Evolutionary conservation across 2,888 invertebrate genomes (phyloP).

Genomic region (Eupithecia inturbata): DNA sequence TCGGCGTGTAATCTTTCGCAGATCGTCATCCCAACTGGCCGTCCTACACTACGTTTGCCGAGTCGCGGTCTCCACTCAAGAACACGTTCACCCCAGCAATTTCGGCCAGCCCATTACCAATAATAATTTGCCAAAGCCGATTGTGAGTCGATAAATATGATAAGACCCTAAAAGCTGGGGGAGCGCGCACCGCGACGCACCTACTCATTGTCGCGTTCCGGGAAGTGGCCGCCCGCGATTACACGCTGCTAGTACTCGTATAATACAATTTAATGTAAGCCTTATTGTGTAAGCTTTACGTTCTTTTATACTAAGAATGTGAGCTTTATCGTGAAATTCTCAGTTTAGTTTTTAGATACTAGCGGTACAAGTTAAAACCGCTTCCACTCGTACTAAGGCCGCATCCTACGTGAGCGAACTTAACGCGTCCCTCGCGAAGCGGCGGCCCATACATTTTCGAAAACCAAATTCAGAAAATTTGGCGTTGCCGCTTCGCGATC

Average conservation of each 20-base stretch:
- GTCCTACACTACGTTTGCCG: too few species aligned
- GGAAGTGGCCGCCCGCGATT: slow-evolving; percentile 68
- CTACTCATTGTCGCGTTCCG: slow-evolving; percentile 73
- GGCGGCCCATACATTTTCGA: too few species aligned
- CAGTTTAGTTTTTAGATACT: not conserved
- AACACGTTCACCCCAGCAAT: too few species aligned
- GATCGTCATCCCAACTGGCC: too few species aligned
- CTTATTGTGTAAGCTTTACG: not conserved
- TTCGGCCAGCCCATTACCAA: too few species aligned
- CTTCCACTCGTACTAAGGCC: not conserved
- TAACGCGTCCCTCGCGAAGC: too few species aligned
- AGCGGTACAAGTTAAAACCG: not conserved
- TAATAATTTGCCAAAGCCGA: not conserved
- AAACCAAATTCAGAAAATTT: too few species aligned
- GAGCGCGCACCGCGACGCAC: slow-evolving; percentile 55
- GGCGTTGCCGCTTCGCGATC: too few species aligned
- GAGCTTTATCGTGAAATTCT: not conserved
- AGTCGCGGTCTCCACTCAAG: too few species aligned
- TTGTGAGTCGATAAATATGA: not conserved
- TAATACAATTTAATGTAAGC: not conserved
- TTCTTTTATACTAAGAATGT: not conserved
- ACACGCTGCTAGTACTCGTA: slow-evolving; percentile 10
- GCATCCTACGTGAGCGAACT: too few species aligned
- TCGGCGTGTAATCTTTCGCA: too few species aligned
- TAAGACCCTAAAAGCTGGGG: slow-evolving; percentile 32